Base-by-base conservation (phyloP, 1,140 invertebrate species). In the Micrasema minimum region DNA sequence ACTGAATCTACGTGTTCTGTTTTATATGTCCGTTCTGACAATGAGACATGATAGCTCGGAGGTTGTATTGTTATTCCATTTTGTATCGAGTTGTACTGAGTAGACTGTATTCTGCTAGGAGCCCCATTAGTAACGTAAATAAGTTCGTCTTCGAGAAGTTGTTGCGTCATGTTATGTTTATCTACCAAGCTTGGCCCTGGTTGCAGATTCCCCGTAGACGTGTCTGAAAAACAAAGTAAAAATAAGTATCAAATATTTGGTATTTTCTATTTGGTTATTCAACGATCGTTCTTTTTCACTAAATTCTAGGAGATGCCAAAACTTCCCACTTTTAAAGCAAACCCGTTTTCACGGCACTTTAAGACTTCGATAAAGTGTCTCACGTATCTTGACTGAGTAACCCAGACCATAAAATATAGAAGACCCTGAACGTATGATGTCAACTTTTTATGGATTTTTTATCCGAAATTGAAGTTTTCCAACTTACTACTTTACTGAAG, bases 201-300 rank as follows among this genome's bases (percentile, higher is more conserved):
- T 16, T 10, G 31, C 3, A 64, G 22, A 5, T 46, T 22, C 4
- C 20, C 50, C 20, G 67, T 18, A 7, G 72, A 46, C 3, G 67
- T 66, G 20, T 65, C 72, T 73, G 66, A 14, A 69, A 69, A 11
- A 31, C 26, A 31, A 31, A 31, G 3, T 31, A 31, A 31, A 31
- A 31, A 31, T 4, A 31, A 31, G 3, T 31, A 31, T 31, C 2
- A 2, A 31, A 4, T 4, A 31, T 7, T 4, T 31, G 26, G 7
- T n/a, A n/a, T n/a, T n/a, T n/a, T n/a, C n/a, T n/a, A n/a, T n/a
- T n/a, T n/a, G n/a, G n/a, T n/a, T n/a, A n/a, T n/a, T n/a, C n/a
- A n/a, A n/a, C n/a, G n/a, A n/a, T n/a, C n/a, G n/a, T n/a, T n/a
- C n/a, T n/a, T n/a, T n/a, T n/a, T n/a, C n/a, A n/a, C n/a, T n/a